Conservation (phyloP, 2,888 invertebrate species). For the Lamellibrachia columna region DNA sequence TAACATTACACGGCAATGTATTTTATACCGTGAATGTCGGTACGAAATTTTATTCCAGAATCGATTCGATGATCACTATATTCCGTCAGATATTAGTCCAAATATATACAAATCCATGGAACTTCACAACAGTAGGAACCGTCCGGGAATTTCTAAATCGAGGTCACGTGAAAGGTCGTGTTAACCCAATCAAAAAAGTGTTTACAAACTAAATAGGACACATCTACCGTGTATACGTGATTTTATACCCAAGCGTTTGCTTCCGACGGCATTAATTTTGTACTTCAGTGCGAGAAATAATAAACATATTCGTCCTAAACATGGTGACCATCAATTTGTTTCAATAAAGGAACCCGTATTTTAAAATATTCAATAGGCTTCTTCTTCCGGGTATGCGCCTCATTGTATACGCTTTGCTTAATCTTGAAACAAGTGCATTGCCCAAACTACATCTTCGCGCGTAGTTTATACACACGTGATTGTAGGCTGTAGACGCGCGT, state of each 20-base stretch:
- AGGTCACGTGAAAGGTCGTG: slow-evolving; percentile 31
- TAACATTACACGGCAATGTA: neutral
- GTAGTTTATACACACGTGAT: no score
- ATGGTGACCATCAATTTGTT: neutral
- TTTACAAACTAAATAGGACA: slow-evolving; percentile 21
- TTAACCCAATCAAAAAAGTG: slow-evolving; percentile 33
- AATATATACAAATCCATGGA: slow-evolving; percentile 16
- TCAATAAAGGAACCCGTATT: neutral
- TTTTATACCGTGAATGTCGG: neutral
- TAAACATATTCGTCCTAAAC: neutral
- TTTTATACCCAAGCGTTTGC: neutral
- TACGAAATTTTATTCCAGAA: neutral
- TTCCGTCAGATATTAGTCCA: neutral
- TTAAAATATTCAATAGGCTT: neutral
- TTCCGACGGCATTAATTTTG: neutral
- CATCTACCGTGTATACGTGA: slow-evolving; percentile 9
- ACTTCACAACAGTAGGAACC: slow-evolving; percentile 30
- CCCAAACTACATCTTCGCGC: neutral
- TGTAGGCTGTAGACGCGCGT: no score
- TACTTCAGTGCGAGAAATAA: neutral
- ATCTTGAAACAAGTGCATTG: neutral
- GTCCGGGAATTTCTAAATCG: slow-evolving; percentile 30
- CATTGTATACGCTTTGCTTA: neutral
- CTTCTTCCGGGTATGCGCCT: no score
- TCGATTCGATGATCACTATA: neutral